These are phyloP conservation scores for Drosophila sechellia DNA, from an alignment of 1,140 invertebrate genomes.

Conservation along the genomic window DNA sequence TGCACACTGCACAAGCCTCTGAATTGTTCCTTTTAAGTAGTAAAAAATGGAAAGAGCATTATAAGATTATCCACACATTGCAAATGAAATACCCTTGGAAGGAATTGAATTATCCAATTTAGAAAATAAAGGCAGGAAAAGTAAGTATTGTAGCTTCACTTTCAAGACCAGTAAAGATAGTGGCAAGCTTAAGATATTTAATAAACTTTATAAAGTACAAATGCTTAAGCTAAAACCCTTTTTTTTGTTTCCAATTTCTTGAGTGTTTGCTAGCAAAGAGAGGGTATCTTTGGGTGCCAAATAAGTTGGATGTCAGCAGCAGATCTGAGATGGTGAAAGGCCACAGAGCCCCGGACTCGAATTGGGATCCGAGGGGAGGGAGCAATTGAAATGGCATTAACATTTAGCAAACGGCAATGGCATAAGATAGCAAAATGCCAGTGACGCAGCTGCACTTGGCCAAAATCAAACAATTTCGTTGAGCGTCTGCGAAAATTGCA, in stretches of 20 bases:
- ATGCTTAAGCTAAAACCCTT: too few species aligned
- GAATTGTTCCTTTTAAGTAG: slow-evolving; percentile 11
- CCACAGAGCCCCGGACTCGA: slow-evolving; percentile 2
- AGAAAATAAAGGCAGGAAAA: too few species aligned
- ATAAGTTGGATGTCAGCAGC: slow-evolving; percentile 58
- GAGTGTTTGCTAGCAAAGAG: background rate
- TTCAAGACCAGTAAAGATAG: too few species aligned
- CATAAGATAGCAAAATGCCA: slow-evolving; percentile 68
- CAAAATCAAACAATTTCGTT: slow-evolving; percentile 75
- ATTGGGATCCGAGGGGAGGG: background rate
- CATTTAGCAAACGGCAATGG: slow-evolving; percentile 79
- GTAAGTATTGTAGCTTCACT: too few species aligned
- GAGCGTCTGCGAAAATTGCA: slow-evolving; percentile 69
- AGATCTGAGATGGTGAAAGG: slow-evolving; percentile 31
- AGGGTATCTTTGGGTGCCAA: slow-evolving; percentile 45
- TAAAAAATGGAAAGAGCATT: background rate
- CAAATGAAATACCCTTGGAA: background rate
- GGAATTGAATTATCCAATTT: too few species aligned
- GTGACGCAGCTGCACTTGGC: slow-evolving; percentile 77
- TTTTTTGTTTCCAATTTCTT: background rate
- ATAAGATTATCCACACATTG: background rate
- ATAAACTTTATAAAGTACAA: too few species aligned
- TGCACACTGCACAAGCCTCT: slow-evolving; percentile 51
- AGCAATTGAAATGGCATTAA: slow-evolving; percentile 81
- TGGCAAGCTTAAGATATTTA: too few species aligned